Evolutionary conservation across 2,797 vertebrate genomes (phyloP).

Genomic region (Poliocrania exsul): DNA sequence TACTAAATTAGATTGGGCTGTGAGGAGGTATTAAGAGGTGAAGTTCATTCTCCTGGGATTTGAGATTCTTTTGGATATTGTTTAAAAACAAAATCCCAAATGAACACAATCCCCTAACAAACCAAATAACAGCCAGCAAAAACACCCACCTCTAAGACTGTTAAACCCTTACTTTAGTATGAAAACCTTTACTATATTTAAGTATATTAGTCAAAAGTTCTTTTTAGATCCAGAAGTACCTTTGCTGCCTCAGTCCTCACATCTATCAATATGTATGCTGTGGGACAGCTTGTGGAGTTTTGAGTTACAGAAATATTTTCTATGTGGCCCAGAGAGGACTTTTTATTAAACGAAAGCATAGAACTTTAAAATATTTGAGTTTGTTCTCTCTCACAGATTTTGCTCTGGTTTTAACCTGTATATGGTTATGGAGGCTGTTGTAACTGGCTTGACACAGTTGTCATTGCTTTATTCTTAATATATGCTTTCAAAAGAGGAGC

Average conservation of each 20-base stretch:
- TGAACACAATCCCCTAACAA: background rate
- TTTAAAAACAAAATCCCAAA: background rate
- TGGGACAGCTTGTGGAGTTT: background rate
- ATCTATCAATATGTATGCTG: background rate
- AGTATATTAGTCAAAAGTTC: background rate
- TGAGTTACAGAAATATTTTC: background rate
- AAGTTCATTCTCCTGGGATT: background rate
- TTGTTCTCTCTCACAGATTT: background rate
- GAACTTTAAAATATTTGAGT: background rate
- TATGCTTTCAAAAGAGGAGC: background rate
- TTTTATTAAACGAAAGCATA: background rate
- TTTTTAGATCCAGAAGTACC: background rate
- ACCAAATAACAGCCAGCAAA: background rate
- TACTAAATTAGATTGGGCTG: background rate
- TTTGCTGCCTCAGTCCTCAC: background rate
- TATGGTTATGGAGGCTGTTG: background rate
- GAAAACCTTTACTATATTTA: background rate
- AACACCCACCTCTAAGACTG: accelerated
- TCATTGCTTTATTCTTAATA: background rate
- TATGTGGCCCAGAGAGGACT: background rate
- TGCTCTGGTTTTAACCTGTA: background rate
- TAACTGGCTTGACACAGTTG: background rate
- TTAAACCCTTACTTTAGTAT: background rate
- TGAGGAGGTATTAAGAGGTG: background rate
- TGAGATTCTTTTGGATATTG: background rate